A percentile compares a stretch with the other conserved stretches of the same genome.
phyloP scores from a whole-genome alignment of 1,140 invertebrate species.

The Lepidurus couesii region DNA sequence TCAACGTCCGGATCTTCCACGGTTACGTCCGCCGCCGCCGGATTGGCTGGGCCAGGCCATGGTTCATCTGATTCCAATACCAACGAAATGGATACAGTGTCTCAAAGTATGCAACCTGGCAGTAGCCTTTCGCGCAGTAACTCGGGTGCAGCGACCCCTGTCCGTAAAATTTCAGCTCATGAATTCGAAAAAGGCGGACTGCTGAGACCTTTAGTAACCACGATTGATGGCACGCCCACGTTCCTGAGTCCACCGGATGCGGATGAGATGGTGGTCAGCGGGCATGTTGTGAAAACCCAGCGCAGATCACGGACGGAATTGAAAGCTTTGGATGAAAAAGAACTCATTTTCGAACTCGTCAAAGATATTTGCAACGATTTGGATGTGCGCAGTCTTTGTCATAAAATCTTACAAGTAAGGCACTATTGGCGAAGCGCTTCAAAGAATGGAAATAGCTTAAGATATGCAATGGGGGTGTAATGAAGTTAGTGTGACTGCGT shows the following conservation, averaged over 20 bases:
- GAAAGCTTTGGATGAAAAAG: slow-evolving; percentile 81
- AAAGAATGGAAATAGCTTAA: no score
- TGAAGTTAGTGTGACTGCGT: no score
- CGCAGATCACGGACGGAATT: slow-evolving; percentile 73
- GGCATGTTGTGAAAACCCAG: slow-evolving; percentile 51
- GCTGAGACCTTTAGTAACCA: slow-evolving; percentile 82
- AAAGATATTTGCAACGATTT: slow-evolving; percentile 95
- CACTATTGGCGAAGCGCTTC: neutral
- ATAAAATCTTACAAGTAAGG: slow-evolving; percentile 81
- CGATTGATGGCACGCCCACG: slow-evolving; percentile 82
- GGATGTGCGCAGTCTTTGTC: slow-evolving; percentile 84
- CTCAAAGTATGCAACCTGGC: slow-evolving; percentile 26
- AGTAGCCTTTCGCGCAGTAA: slow-evolving; percentile 46
- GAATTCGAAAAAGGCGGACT: slow-evolving; percentile 88
- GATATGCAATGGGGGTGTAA: no score
- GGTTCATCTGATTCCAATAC: slow-evolving; percentile 10
- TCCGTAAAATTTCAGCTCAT: slow-evolving; percentile 90
- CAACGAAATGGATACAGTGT: neutral
- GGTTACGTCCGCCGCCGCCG: slow-evolving; percentile 52
- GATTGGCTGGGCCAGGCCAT: slow-evolving; percentile 43
- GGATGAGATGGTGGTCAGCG: slow-evolving; percentile 39
- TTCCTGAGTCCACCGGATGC: slow-evolving; percentile 54
- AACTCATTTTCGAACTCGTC: slow-evolving; percentile 91
- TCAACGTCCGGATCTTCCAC: slow-evolving; percentile 35
- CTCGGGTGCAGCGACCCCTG: slow-evolving; percentile 80